Evolutionary conservation across 2,888 invertebrate genomes (phyloP).

Genomic region (Automeris io): DNA sequence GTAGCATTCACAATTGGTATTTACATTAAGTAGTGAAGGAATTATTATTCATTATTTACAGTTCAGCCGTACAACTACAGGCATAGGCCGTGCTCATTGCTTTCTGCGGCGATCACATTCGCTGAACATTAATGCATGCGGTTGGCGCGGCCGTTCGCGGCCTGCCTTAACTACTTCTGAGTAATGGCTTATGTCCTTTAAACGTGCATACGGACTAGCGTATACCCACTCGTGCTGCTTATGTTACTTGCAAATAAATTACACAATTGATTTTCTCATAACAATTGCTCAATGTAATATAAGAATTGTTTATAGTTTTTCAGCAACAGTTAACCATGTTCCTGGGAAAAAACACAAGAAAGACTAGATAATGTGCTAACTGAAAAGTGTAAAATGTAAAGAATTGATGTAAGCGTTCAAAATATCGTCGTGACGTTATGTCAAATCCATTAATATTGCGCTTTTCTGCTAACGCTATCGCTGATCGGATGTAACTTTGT

Average conservation of each 20-base stretch:
- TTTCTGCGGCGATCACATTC: slow-evolving; percentile 51
- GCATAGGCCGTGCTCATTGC: slow-evolving; percentile 34
- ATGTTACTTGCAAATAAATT: slow-evolving; percentile 5
- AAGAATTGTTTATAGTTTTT: too few relatives aligned
- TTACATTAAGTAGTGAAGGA: slow-evolving; percentile 51
- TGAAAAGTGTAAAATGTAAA: too few relatives aligned
- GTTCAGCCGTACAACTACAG: slow-evolving; percentile 35
- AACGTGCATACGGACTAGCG: slow-evolving; percentile 23
- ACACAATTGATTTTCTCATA: slow-evolving; percentile 8
- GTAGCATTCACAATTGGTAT: slow-evolving; percentile 15
- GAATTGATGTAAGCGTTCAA: too few relatives aligned
- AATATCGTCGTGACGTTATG: too few relatives aligned
- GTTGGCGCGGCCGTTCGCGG: slow-evolving; percentile 35
- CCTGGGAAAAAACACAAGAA: too few relatives aligned
- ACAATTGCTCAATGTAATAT: background rate
- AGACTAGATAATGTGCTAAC: too few relatives aligned
- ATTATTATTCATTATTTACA: slow-evolving; percentile 59
- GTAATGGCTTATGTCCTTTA: slow-evolving; percentile 32
- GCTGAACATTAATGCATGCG: slow-evolving; percentile 58
- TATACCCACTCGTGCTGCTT: slow-evolving; percentile 5
- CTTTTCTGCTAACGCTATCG: too few relatives aligned
- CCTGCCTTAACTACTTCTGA: slow-evolving; percentile 45
- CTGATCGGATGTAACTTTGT: too few relatives aligned
- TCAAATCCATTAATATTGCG: too few relatives aligned
- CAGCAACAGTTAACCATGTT: too few relatives aligned